Conservation (phyloP, 2,797 vertebrate genomes). For the Aselliscus stoliczkanus region DNA sequence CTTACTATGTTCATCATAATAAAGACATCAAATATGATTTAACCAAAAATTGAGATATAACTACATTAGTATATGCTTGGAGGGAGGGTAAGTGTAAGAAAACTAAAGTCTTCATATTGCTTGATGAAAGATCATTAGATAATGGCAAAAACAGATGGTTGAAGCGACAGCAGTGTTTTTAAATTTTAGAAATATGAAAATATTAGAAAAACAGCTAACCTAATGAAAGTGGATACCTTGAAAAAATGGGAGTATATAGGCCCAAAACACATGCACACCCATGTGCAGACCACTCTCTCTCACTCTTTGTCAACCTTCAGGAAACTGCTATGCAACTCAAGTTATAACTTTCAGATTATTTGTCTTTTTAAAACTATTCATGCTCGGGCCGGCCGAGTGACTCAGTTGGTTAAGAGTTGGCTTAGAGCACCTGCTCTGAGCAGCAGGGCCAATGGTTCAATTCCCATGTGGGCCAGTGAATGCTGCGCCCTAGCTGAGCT, state of each 20-base stretch:
- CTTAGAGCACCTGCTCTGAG: too few relatives aligned
- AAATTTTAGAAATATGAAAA: conserved; percentile 8
- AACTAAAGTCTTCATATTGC: neutral
- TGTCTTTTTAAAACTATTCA: neutral
- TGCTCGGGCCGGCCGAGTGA: too few relatives aligned
- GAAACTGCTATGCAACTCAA: neutral
- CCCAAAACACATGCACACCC: neutral
- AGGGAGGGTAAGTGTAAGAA: neutral
- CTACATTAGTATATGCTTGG: neutral
- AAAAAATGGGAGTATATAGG: neutral
- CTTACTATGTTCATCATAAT: neutral
- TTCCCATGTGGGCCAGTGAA: too few relatives aligned
- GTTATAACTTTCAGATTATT: neutral
- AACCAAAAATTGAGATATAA: neutral
- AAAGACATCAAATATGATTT: neutral
- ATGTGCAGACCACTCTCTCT: neutral
- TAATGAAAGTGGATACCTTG: neutral
- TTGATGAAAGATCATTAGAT: conserved; percentile 6
- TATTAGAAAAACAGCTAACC: conserved; percentile 15
- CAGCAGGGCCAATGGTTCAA: too few relatives aligned
- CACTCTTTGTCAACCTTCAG: neutral
- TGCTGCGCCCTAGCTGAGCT: too few relatives aligned
- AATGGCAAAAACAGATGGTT: conserved; percentile 20
- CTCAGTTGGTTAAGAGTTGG: too few relatives aligned
- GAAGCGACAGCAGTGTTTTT: neutral